Evolutionary conservation across 2,797 vertebrate species (phyloP).

Genomic region (Pseudomugil gertrudae): DNA sequence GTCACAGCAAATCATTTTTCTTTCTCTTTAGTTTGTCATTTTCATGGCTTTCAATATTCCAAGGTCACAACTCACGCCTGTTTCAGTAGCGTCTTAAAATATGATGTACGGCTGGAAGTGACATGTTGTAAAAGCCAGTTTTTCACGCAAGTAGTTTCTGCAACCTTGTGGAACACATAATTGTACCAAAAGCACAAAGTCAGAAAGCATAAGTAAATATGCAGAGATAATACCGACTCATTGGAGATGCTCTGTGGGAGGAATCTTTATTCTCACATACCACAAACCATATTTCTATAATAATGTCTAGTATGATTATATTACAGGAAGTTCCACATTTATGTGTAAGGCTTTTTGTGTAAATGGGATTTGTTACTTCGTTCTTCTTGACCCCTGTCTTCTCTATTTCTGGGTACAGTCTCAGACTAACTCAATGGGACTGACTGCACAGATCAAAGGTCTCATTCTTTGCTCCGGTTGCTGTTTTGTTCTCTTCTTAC

Average conservation of each 20-base stretch:
- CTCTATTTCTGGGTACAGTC: slow-evolving; percentile 62
- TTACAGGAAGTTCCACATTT: slow-evolving; percentile 14
- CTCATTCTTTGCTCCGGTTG: slow-evolving; percentile 71
- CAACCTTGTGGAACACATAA: slow-evolving; percentile 32
- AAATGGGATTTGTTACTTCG: slow-evolving; percentile 16
- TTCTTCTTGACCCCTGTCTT: slow-evolving; percentile 56
- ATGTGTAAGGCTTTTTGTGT: slow-evolving; percentile 24
- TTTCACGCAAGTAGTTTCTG: slow-evolving; percentile 39
- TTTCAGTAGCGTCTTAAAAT: slow-evolving; percentile 23
- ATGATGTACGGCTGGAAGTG: neutral
- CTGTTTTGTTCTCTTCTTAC: slow-evolving; percentile 61
- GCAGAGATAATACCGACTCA: slow-evolving; percentile 14
- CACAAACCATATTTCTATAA: slow-evolving; percentile 6
- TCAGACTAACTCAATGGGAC: slow-evolving; percentile 62
- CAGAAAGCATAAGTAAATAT: slow-evolving; percentile 14
- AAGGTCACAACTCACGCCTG: slow-evolving; percentile 23
- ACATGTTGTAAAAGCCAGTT: slow-evolving; percentile 33
- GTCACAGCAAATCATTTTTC: slow-evolving; percentile 14
- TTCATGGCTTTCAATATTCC: slow-evolving; percentile 29
- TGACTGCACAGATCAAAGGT: slow-evolving; percentile 75
- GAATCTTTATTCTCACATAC: neutral
- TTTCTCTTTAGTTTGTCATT: slow-evolving; percentile 29
- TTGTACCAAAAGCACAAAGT: slow-evolving; percentile 22
- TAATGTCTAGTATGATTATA: neutral
- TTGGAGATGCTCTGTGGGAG: slow-evolving; percentile 15